phyloP scores from a whole-genome alignment of 2,888 invertebrate genomes.

The Drosophila nigricruria region DNA sequence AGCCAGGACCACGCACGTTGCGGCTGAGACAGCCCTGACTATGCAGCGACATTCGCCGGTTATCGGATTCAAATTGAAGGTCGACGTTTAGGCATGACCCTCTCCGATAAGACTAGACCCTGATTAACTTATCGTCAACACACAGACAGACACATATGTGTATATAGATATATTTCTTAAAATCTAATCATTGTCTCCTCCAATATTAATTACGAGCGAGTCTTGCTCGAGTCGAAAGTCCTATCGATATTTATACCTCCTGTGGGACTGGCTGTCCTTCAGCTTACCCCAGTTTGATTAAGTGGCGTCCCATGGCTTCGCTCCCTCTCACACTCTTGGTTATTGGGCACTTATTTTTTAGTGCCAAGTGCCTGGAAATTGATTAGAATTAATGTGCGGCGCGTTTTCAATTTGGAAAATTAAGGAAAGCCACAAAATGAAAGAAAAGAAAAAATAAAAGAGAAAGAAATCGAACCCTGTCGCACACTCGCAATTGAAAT shows the following conservation, averaged over 20 bases:
- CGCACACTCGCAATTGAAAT: conserved; percentile 39
- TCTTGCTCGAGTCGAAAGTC: conserved; percentile 40
- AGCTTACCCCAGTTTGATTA: conserved; percentile 51
- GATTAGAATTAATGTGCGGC: conserved; percentile 76
- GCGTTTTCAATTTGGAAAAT: conserved; percentile 66
- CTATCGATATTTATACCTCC: conserved; percentile 35
- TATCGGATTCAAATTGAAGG: conserved; percentile 46
- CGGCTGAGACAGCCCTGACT: background rate
- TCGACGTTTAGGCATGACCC: conserved; percentile 34
- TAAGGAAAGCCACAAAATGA: conserved; percentile 25
- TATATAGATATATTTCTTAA: conserved; percentile 18
- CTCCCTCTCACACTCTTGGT: background rate
- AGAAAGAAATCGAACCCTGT: conserved; percentile 10
- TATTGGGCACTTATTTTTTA: conserved; percentile 57
- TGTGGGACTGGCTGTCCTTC: conserved; percentile 25
- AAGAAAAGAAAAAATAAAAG: background rate
- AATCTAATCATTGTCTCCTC: conserved; percentile 61
- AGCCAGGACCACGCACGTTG: conserved; percentile 53
- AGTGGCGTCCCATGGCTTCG: conserved; percentile 60
- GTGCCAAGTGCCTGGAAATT: conserved; percentile 67
- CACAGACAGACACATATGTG: background rate
- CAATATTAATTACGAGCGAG: conserved; percentile 50
- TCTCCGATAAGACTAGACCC: conserved; percentile 58
- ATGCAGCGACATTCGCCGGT: conserved; percentile 12
- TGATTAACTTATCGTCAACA: conserved; percentile 42